phyloP scores from a whole-genome alignment of 2,888 invertebrate species.

The Amphipyra tragopoginis region DNA sequence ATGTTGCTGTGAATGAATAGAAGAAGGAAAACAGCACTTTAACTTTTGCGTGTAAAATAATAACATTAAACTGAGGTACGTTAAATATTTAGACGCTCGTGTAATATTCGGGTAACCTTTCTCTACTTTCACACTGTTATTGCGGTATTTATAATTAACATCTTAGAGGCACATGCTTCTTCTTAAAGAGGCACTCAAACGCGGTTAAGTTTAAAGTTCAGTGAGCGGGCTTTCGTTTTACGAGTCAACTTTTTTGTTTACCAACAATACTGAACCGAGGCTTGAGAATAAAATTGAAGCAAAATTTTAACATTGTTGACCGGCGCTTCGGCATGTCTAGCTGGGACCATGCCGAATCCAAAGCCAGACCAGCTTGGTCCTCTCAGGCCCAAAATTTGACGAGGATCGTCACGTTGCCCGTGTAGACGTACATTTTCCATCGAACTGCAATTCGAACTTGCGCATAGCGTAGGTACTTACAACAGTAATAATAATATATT shows the following conservation, averaged over 20 bases:
- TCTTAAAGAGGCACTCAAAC: conserved; percentile 24
- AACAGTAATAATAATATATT: conserved; percentile 13
- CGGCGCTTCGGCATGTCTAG: too few relatives aligned
- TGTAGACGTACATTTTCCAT: not conserved
- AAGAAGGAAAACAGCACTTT: too few relatives aligned
- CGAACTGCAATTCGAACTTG: not conserved
- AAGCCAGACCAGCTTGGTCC: too few relatives aligned
- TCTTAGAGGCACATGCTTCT: conserved; percentile 26
- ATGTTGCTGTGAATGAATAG: too few relatives aligned
- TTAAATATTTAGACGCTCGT: not conserved
- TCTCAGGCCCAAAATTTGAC: too few relatives aligned
- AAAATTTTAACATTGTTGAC: too few relatives aligned
- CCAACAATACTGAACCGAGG: conserved; percentile 20
- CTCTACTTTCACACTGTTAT: conserved; percentile 20
- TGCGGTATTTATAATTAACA: conserved; percentile 38
- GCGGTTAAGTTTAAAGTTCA: conserved; percentile 34
- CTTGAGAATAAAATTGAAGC: conserved; percentile 26
- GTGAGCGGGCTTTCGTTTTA: conserved; percentile 32
- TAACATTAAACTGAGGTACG: conserved; percentile 1
- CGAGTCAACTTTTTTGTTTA: conserved; percentile 22
- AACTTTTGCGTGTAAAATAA: not conserved
- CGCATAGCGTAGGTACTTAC: not conserved
- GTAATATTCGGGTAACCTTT: not conserved
- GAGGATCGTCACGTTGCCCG: too few relatives aligned
- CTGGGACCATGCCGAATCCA: too few relatives aligned